phyloP scores from a whole-genome alignment of 2,797 vertebrate genomes.

The Chelon auratus region DNA sequence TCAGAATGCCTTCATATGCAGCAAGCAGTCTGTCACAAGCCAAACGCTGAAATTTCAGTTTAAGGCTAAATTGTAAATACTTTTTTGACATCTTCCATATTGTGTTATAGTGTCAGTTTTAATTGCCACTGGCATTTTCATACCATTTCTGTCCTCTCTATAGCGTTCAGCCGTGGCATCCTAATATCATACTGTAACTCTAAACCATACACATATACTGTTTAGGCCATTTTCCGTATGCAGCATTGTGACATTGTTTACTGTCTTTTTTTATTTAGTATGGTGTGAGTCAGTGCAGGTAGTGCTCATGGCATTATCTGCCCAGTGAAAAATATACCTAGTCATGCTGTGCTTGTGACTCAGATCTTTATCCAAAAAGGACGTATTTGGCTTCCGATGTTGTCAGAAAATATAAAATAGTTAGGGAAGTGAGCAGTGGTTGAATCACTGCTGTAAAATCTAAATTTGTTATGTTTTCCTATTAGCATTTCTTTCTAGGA shows the following conservation, averaged over 20 bases:
- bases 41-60: too few species aligned
- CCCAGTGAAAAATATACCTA: slow-evolving; percentile 4
- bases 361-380: background rate
- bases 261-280: background rate
- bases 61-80: too few species aligned
- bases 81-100: too few species aligned
- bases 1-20: too few species aligned
- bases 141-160: too few species aligned
- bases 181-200: background rate
- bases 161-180: background rate
- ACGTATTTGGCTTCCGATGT: background rate
- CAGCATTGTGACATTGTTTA: slow-evolving; percentile 1
- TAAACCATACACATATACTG: background rate
- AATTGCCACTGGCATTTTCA: too few species aligned
- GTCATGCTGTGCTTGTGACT: background rate
- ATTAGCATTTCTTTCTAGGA: slow-evolving; percentile 20
- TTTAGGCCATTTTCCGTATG: background rate
- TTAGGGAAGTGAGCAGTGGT: too few species aligned
- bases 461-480: slow-evolving; percentile 26
- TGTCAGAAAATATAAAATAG: background rate
- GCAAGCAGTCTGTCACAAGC: too few species aligned
- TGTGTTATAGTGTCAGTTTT: too few species aligned
- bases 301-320: slow-evolving; percentile 13
- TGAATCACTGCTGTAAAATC: background rate
- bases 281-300: slow-evolving; percentile 2